These are phyloP conservation scores for Dendrolimus kikuchii DNA, from an alignment of 1,140 invertebrate species.

Conservation along the genomic window DNA sequence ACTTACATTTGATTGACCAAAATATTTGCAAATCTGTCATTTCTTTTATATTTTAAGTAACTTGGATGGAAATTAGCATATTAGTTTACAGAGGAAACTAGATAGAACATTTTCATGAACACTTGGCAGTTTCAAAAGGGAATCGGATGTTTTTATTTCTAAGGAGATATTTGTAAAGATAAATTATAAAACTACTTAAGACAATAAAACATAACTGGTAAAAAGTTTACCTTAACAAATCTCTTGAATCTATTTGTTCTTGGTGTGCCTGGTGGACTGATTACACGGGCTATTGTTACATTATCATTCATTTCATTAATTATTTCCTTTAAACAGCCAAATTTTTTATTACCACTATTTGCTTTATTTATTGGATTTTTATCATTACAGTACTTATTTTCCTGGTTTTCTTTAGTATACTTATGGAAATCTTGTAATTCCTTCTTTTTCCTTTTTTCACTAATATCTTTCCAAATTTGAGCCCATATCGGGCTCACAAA, in stretches of 20 bases:
- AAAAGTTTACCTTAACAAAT: slow-evolving; percentile 56
- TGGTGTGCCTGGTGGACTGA: slow-evolving; percentile 65
- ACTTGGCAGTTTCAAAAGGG: no score
- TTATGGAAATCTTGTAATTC: slow-evolving; percentile 33
- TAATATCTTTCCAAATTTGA: slow-evolving; percentile 39
- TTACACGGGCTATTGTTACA: slow-evolving; percentile 15
- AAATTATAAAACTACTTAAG: no score
- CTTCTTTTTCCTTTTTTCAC: slow-evolving; percentile 30
- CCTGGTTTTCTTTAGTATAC: slow-evolving; percentile 47
- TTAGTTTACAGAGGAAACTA: no score
- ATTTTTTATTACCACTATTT: slow-evolving; percentile 14
- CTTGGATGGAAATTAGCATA: no score
- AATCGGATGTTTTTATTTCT: no score
- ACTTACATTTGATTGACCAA: no score
- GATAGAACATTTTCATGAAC: no score
- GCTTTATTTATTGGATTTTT: slow-evolving; percentile 26
- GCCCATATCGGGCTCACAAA: slow-evolving; percentile 53
- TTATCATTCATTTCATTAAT: slow-evolving; percentile 40
- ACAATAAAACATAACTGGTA: no score
- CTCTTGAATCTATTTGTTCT: slow-evolving; percentile 59
- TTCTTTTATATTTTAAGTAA: no score
- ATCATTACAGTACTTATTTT: slow-evolving; percentile 22
- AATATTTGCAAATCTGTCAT: no score
- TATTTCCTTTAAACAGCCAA: slow-evolving; percentile 45
- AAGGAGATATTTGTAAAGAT: no score